Conservation (phyloP, 2,113 vertebrate genomes). For the Halcyon senegalensis region DNA sequence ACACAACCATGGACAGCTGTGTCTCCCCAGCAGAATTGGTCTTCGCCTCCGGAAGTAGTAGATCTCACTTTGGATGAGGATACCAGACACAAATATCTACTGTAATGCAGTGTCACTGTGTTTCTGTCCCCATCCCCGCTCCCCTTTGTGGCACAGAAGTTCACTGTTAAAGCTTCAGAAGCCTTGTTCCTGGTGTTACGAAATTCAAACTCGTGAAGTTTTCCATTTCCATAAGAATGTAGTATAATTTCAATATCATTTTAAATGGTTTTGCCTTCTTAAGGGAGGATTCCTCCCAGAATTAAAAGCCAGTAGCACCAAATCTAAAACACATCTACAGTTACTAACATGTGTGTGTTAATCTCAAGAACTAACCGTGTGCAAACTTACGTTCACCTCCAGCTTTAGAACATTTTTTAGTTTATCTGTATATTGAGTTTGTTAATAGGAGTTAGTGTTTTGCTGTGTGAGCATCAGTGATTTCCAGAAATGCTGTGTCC, state of each 20-base stretch:
- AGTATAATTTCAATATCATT: not conserved
- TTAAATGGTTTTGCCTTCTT: slow-evolving; percentile 30
- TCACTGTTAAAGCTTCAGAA: slow-evolving; percentile 62
- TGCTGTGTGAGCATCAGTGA: slow-evolving; percentile 65
- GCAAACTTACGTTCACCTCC: not conserved
- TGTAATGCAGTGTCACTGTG: slow-evolving; percentile 84
- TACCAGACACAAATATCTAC: slow-evolving; percentile 90
- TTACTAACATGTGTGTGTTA: slow-evolving; percentile 30
- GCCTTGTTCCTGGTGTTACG: slow-evolving; percentile 63
- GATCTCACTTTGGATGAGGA: slow-evolving; percentile 98
- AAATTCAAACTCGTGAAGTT: slow-evolving; percentile 58
- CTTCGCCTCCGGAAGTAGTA: slow-evolving; percentile 91
- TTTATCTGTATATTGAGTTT: slow-evolving; percentile 53
- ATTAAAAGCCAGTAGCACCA: slow-evolving; percentile 38
- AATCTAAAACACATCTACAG: slow-evolving; percentile 11
- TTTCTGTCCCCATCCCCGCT: slow-evolving; percentile 27
- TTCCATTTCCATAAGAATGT: slow-evolving; percentile 44
- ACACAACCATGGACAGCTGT: slow-evolving; percentile 89
- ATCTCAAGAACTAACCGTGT: not conserved
- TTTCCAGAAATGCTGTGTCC: slow-evolving; percentile 35
- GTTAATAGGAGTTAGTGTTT: slow-evolving; percentile 62
- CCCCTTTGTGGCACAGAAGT: slow-evolving; percentile 58
- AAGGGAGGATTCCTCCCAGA: slow-evolving; percentile 38
- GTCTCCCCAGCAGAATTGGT: slow-evolving; percentile 89
- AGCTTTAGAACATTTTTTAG: slow-evolving; percentile 13